Base-by-base conservation (phyloP, 2,797 vertebrate genomes). In the Pteronotus mesoamericanus region DNA sequence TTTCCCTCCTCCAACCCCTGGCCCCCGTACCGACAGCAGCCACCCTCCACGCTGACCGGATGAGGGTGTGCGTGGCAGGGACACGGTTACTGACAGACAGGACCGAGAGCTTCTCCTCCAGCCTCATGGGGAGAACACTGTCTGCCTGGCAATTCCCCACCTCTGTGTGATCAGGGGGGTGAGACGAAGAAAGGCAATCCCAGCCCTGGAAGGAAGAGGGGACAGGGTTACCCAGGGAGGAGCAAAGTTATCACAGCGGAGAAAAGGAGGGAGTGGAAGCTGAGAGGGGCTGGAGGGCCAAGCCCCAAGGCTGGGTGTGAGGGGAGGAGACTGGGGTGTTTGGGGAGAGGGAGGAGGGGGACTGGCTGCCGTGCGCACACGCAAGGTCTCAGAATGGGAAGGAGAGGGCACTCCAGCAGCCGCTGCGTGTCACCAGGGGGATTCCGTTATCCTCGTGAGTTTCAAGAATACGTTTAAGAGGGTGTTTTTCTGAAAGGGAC, bases 401-500 rank as follows among this genome's bases (percentile, higher is more conserved):
- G 26, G 61, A 3, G 48, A 0, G 24, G 19, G 48, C 53, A 39
- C 14, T 12, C 37, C 18, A 4, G 1, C 11, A 26, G 59, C 55
- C 24, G 66, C 71, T 14, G 15, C n/a, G n/a, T 9, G 1, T 69
- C 46, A 44, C 83, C 66, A 6, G 1, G 4, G 42, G 46, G 15
- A 22, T 22, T 37, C n/a, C 53, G 19, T 32, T 55, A 4, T 37
- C 71, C 86, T 29, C 3, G n/a, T 18, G 88, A 89, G 29, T 46
- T 78, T 44, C 72, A 55, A 34, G 87, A 37, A 32, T 15, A 77
- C 15, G 26, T 64, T 75, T 69, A 61, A 26, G 37, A 87, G 39
- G 69, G 9, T 29, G 3, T 53, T 75, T 79, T 69, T 78, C 87
- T 86, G 51, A 39, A 79, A 89, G 37, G 44, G 53, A 64, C 87